Conservation (phyloP, 2,113 vertebrate genomes). For the Ailuropoda melanoleuca region DNA sequence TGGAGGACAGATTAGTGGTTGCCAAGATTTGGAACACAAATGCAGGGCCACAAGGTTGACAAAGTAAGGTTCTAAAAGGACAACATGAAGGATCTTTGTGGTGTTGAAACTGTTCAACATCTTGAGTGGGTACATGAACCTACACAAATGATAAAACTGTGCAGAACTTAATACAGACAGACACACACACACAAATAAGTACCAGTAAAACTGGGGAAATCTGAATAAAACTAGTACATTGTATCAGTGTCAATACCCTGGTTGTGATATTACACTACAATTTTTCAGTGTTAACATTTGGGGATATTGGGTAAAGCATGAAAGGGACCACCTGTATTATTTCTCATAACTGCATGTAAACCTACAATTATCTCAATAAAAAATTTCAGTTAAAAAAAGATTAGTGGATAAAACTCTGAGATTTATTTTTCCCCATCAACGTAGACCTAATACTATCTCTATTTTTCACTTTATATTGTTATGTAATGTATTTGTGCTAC, state of each 20-base stretch:
- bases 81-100: not conserved
- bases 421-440: not conserved
- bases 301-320: not conserved
- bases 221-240: not conserved
- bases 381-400: not conserved
- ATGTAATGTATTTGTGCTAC: not conserved
- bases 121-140: not conserved
- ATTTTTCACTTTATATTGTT: not conserved
- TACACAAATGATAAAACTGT: not conserved
- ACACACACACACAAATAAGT: not conserved
- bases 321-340: not conserved
- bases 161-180: not conserved
- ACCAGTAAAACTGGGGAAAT: not conserved
- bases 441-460: not conserved
- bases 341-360: not conserved
- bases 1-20: not conserved
- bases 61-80: not conserved
- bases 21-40: not conserved
- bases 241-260: not conserved
- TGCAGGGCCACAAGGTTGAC: not conserved
- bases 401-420: not conserved
- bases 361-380: not conserved
- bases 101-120: not conserved
- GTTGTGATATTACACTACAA: not conserved
- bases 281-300: conserved; percentile 12